These are phyloP conservation scores for Oxygymnocypris stewartii DNA, from an alignment of 2,113 vertebrate genomes.

Conservation along the genomic window DNA sequence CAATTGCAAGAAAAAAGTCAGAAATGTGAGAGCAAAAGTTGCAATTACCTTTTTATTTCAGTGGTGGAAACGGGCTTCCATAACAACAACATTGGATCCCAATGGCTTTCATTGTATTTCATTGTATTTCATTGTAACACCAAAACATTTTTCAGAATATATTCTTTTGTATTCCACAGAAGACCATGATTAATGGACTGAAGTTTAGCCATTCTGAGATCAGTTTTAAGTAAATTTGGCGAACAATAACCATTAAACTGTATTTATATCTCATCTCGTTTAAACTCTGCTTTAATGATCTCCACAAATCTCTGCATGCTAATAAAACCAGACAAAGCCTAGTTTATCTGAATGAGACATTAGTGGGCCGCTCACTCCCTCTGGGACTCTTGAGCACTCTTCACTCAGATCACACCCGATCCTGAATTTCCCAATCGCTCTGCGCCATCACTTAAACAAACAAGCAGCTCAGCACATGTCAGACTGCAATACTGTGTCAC, in stretches of 20 bases:
- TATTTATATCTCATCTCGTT: background rate
- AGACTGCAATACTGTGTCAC: background rate
- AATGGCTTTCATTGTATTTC: background rate
- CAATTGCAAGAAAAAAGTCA: no score
- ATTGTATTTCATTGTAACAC: background rate
- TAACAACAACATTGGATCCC: no score
- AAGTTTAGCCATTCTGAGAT: background rate
- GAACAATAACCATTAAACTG: background rate
- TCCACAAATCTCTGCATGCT: background rate
- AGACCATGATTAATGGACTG: background rate
- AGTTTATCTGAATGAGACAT: background rate
- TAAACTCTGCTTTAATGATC: background rate
- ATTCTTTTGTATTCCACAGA: background rate
- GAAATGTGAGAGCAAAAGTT: no score
- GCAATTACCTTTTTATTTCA: no score
- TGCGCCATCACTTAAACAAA: constrained; percentile 36
- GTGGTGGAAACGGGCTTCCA: no score
- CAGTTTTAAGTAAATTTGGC: background rate
- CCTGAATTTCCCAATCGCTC: constrained; percentile 4
- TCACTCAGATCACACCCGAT: background rate
- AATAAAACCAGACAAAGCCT: background rate
- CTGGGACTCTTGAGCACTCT: background rate
- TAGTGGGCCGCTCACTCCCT: background rate
- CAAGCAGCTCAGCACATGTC: constrained; percentile 1
- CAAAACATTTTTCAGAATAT: background rate